These are phyloP conservation scores for Eleutherodactylus coqui DNA, from an alignment of 2,797 vertebrate genomes.

Conservation along the genomic window DNA sequence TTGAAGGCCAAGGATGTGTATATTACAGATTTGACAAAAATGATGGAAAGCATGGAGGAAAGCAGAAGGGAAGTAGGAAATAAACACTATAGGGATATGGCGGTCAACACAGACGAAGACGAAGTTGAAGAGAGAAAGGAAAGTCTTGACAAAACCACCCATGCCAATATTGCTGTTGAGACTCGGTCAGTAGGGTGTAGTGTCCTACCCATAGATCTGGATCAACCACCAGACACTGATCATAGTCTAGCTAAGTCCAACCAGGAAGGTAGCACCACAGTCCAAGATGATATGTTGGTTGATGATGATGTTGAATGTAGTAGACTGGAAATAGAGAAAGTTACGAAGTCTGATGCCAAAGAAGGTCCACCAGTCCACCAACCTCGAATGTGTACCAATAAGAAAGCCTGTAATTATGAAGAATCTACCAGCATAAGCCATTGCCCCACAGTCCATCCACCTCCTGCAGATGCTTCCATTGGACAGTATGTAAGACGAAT, in stretches of 20 bases:
- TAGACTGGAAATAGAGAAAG: conserved; percentile 70
- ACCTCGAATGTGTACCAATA: background rate
- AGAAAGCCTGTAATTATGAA: background rate
- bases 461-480: conserved; percentile 82
- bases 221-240: conserved; percentile 54
- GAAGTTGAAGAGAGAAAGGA: conserved; percentile 37
- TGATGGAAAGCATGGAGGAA: conserved; percentile 68
- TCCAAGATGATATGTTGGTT: background rate
- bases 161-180: conserved; percentile 68
- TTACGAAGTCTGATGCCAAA: background rate
- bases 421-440: background rate
- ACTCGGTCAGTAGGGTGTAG: conserved; percentile 63
- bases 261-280: conserved; percentile 37
- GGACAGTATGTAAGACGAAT: conserved; percentile 93
- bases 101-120: conserved; percentile 72
- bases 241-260: background rate
- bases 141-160: conserved; percentile 73
- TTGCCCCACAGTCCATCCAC: conserved; percentile 45
- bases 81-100: conserved; percentile 66
- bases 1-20: conserved; percentile 83
- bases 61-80: conserved; percentile 54
- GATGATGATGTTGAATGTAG: conserved; percentile 48
- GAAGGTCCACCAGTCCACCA: background rate
- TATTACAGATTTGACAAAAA: conserved; percentile 83
- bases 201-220: accelerated